Conservation (phyloP, 2,797 vertebrate species). For the Nyctibius grandis region DNA sequence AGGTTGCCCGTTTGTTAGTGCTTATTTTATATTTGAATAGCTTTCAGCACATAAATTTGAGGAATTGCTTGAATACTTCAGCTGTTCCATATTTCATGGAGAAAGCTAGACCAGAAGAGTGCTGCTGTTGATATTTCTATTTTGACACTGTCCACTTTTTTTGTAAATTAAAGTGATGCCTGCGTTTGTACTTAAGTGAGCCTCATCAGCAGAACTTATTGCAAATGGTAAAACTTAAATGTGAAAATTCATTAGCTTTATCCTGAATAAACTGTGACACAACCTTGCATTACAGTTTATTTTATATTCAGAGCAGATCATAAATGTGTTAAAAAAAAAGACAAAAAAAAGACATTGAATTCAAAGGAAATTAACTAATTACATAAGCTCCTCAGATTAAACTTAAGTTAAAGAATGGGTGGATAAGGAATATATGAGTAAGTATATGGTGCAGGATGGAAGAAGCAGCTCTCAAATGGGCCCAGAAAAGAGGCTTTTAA, state of each 20-base stretch:
- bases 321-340: background rate
- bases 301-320: background rate
- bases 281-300: background rate
- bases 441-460: background rate
- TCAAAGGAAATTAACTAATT: background rate
- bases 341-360: background rate
- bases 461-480: background rate
- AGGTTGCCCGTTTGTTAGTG: slow-evolving; percentile 76
- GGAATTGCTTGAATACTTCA: slow-evolving; percentile 70
- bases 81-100: slow-evolving; percentile 70
- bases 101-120: slow-evolving; percentile 49
- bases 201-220: background rate
- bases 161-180: slow-evolving; percentile 8
- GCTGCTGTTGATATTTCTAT: slow-evolving; percentile 70
- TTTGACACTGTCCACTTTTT: slow-evolving; percentile 53
- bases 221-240: background rate
- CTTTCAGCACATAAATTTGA: slow-evolving; percentile 76
- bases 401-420: background rate
- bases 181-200: slow-evolving; percentile 16
- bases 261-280: background rate
- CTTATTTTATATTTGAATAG: slow-evolving; percentile 79
- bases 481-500: background rate
- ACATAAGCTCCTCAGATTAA: background rate
- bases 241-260: background rate
- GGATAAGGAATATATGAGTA: background rate